These are phyloP conservation scores for Greenwoodochromis staneri DNA, from an alignment of 2,113 vertebrate genomes.

Conservation along the genomic window DNA sequence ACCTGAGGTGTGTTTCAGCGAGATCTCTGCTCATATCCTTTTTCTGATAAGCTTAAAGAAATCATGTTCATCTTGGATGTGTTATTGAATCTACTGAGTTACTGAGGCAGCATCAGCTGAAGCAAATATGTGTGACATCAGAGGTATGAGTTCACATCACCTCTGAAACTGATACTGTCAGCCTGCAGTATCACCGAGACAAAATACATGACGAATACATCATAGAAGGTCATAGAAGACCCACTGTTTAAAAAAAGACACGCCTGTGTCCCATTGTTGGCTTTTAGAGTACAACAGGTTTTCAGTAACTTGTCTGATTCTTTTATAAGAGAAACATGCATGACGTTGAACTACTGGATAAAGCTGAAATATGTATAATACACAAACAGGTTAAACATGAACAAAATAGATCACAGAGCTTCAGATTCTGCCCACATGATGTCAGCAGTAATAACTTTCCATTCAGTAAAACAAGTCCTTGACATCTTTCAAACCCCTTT, in stretches of 20 bases:
- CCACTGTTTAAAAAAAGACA: accelerated
- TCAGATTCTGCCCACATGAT: not conserved
- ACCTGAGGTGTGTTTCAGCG: accelerated
- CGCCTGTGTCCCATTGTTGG: too few species aligned
- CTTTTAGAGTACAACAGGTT: too few species aligned
- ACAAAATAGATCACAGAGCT: accelerated
- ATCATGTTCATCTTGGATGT: accelerated
- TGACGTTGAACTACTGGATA: accelerated
- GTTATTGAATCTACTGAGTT: accelerated
- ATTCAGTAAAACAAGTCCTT: not conserved
- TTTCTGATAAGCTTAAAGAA: not conserved
- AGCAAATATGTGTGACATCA: accelerated
- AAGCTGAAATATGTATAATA: not conserved
- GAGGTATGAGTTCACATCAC: accelerated
- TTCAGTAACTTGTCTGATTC: too few species aligned
- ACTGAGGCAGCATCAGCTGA: accelerated
- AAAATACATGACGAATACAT: not conserved
- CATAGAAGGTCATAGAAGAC: too few species aligned
- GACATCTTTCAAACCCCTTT: not conserved
- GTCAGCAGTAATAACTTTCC: not conserved
- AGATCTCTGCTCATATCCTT: not conserved
- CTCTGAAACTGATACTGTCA: not conserved
- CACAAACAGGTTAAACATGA: accelerated
- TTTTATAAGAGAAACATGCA: accelerated
- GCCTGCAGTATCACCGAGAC: not conserved